Evolutionary conservation across 2,113 vertebrate species (phyloP).

Genomic region (Raphicerus campestris): DNA sequence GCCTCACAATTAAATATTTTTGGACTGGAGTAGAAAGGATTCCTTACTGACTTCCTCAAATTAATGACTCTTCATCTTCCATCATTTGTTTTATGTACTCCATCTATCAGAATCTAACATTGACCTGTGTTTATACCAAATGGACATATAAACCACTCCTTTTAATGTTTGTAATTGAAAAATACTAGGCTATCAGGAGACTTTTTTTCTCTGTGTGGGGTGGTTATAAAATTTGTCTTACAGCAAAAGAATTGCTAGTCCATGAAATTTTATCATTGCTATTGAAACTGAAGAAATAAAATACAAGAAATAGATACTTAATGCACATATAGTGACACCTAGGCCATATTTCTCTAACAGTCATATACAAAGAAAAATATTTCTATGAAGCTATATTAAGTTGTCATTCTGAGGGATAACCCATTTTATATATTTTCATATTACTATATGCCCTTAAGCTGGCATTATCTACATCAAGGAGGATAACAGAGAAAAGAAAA

Average conservation of each 20-base stretch:
- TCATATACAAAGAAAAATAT: not conserved
- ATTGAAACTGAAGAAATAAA: not conserved
- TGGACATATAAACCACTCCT: not conserved
- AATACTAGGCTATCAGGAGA: not conserved
- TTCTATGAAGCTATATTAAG: not conserved
- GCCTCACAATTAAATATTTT: not conserved
- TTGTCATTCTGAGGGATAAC: not conserved
- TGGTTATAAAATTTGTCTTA: not conserved
- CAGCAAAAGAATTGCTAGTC: not conserved
- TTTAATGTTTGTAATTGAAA: slow-evolving; percentile 6
- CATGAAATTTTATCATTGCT: slow-evolving; percentile 27
- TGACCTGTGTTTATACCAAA: not conserved
- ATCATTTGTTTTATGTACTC: not conserved
- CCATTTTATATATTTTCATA: not conserved
- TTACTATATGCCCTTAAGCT: not conserved
- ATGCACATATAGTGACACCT: not conserved
- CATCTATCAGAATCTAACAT: not conserved
- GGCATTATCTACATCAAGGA: not conserved
- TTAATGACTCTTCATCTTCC: not conserved
- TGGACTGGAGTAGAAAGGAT: not conserved
- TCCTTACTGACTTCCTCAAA: not conserved
- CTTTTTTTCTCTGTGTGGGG: not conserved
- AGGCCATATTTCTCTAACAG: not conserved
- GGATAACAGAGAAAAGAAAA: not conserved
- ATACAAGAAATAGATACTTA: not conserved